phyloP scores from a whole-genome alignment of 2,888 invertebrate genomes.

The Physocephala rufipes region DNA sequence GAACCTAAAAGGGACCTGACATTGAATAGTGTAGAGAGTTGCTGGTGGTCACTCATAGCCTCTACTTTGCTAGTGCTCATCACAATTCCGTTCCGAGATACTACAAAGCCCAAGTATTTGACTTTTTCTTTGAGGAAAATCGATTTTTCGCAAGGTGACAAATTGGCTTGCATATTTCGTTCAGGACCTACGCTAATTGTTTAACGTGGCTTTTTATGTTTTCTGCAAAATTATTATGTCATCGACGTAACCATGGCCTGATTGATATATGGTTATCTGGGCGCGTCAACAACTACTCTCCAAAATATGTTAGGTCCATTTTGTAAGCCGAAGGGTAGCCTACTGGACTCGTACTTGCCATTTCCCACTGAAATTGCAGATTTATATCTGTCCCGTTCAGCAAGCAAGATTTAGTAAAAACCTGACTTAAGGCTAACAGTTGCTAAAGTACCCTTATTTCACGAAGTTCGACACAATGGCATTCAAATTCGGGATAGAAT shows the following conservation, averaged over 20 bases:
- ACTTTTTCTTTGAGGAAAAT: slow-evolving; percentile 35
- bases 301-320: slow-evolving; percentile 32
- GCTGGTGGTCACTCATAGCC: slow-evolving; percentile 8
- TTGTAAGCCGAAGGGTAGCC: slow-evolving; percentile 37
- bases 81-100: slow-evolving; percentile 10
- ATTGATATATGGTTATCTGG: slow-evolving; percentile 36
- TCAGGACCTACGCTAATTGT: slow-evolving; percentile 33
- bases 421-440: slow-evolving; percentile 43
- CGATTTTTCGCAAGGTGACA: slow-evolving; percentile 39
- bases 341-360: slow-evolving; percentile 41
- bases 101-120: neutral
- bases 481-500: slow-evolving; percentile 39
- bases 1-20: slow-evolving; percentile 34
- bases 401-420: slow-evolving; percentile 40
- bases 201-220: slow-evolving; percentile 32
- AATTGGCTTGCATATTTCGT: slow-evolving; percentile 36
- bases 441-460: slow-evolving; percentile 35
- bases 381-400: slow-evolving; percentile 42
- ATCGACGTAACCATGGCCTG: slow-evolving; percentile 38
- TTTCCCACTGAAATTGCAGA: slow-evolving; percentile 39
- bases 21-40: slow-evolving; percentile 16
- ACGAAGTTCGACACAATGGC: slow-evolving; percentile 39
- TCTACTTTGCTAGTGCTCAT: slow-evolving; percentile 12
- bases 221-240: slow-evolving; percentile 37
- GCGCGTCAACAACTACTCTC: slow-evolving; percentile 34